Percentiles rank a stretch among this genome's conserved stretches.
These are phyloP conservation scores for Copidosoma floridanum DNA, from an alignment of 1,140 invertebrate genomes.

Conservation along the genomic window DNA sequence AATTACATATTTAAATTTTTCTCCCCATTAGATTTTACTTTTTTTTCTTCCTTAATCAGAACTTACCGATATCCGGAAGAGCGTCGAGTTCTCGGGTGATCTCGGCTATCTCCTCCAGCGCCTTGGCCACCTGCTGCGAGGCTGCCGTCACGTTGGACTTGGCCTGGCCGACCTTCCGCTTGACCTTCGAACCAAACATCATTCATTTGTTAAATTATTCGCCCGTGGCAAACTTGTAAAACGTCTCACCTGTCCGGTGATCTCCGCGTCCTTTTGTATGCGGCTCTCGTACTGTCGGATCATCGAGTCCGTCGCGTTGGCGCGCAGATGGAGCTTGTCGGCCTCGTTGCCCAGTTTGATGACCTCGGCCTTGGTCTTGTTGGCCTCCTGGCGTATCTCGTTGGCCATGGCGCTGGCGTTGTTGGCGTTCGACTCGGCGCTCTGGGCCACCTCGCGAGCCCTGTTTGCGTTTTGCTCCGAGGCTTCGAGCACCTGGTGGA, in stretches of 20 bases:
- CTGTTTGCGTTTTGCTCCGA: conserved; percentile 77
- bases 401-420: conserved; percentile 63
- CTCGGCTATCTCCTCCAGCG: conserved; percentile 73
- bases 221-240: no score
- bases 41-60: no score
- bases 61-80: conserved; percentile 69
- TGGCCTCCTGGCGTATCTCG: conserved; percentile 72
- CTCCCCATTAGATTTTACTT: background rate
- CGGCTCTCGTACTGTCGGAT: conserved; percentile 72
- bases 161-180: conserved; percentile 81
- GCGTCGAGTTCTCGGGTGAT: conserved; percentile 80
- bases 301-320: conserved; percentile 69
- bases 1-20: background rate
- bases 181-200: conserved; percentile 54
- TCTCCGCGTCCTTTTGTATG: conserved; percentile 69
- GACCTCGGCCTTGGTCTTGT: conserved; percentile 73
- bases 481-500: conserved; percentile 68
- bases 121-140: conserved; percentile 76
- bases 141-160: conserved; percentile 78
- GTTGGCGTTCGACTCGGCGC: conserved; percentile 66
- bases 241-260: conserved; percentile 73
- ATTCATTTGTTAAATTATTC: background rate
- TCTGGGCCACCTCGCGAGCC: conserved; percentile 72
- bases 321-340: conserved; percentile 68
- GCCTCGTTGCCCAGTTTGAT: conserved; percentile 74